These are phyloP conservation scores for Salvelinus sp. DNA, from an alignment of 2,113 vertebrate genomes.

Conservation along the genomic window DNA sequence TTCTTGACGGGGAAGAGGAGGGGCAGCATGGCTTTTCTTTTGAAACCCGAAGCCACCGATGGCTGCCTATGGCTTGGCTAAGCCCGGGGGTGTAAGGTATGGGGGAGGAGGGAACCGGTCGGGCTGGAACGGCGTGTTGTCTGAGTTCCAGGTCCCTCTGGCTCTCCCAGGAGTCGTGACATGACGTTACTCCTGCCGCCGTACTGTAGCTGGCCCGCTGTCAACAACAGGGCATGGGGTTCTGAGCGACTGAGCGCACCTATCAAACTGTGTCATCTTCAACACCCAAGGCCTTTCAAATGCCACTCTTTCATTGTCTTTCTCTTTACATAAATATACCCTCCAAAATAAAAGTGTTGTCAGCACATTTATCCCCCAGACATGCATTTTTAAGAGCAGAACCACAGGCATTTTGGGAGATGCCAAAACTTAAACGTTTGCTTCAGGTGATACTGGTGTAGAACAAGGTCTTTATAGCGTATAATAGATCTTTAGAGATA, in stretches of 20 bases:
- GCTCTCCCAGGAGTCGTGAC: neutral
- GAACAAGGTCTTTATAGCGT: slow-evolving; percentile 45
- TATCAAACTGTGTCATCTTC: slow-evolving; percentile 60
- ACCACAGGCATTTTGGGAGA: slow-evolving; percentile 51
- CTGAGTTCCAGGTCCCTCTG: neutral
- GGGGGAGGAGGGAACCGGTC: slow-evolving; percentile 55
- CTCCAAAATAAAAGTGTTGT: slow-evolving; percentile 61
- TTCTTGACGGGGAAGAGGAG: neutral
- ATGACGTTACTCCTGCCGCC: slow-evolving; percentile 19
- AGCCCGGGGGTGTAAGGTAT: slow-evolving; percentile 27
- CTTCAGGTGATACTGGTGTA: slow-evolving; percentile 62
- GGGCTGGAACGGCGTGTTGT: slow-evolving; percentile 45
- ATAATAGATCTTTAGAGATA: slow-evolving; percentile 31
- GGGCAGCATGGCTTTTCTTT: slow-evolving; percentile 53
- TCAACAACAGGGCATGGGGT: slow-evolving; percentile 31
- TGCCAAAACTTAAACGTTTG: slow-evolving; percentile 55
- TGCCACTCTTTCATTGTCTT: slow-evolving; percentile 34
- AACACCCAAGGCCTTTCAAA: slow-evolving; percentile 52
- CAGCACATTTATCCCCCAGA: slow-evolving; percentile 56
- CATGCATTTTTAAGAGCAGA: slow-evolving; percentile 61
- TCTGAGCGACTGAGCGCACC: slow-evolving; percentile 37
- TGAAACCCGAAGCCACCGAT: slow-evolving; percentile 58
- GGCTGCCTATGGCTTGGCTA: slow-evolving; percentile 50
- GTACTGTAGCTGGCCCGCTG: slow-evolving; percentile 22
- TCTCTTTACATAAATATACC: slow-evolving; percentile 63